phyloP scores from a whole-genome alignment of 1,140 invertebrate species.

The Druon quercuslanigerum region DNA sequence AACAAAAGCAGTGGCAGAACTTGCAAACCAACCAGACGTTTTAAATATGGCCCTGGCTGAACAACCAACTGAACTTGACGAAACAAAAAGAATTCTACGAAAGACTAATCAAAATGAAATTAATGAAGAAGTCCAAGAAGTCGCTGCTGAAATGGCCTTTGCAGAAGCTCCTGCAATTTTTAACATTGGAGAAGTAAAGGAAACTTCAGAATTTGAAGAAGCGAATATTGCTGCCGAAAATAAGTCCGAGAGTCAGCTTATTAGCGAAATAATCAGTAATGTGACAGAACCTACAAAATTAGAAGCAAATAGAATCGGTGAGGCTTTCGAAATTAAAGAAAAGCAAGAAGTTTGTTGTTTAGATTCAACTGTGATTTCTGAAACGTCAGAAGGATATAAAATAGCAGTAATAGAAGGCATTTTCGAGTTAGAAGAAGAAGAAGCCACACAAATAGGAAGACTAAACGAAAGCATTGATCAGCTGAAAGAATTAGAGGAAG shows the following conservation, averaged over 20 bases:
- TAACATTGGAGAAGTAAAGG: not conserved
- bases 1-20: not conserved
- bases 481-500: slow-evolving; percentile 36
- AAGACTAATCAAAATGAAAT: not conserved
- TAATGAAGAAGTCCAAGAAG: not conserved
- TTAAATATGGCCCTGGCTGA: not conserved
- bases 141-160: not conserved
- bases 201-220: not conserved
- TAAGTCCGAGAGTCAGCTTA: not conserved
- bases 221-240: not conserved
- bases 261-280: not conserved
- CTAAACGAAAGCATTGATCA: not conserved
- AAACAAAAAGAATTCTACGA: not conserved
- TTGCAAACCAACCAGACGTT: slow-evolving; percentile 4
- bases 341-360: not conserved
- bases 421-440: not conserved
- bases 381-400: not conserved
- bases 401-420: not conserved
- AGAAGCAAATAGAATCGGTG: not conserved
- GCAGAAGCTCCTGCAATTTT: not conserved
- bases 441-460: not conserved
- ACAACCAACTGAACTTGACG: not conserved
- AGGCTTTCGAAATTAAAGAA: not conserved
- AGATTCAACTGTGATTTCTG: not conserved
- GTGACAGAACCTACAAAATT: not conserved